These are phyloP conservation scores for Platysternon megacephalum DNA, from an alignment of 2,113 vertebrate species.

Conservation along the genomic window DNA sequence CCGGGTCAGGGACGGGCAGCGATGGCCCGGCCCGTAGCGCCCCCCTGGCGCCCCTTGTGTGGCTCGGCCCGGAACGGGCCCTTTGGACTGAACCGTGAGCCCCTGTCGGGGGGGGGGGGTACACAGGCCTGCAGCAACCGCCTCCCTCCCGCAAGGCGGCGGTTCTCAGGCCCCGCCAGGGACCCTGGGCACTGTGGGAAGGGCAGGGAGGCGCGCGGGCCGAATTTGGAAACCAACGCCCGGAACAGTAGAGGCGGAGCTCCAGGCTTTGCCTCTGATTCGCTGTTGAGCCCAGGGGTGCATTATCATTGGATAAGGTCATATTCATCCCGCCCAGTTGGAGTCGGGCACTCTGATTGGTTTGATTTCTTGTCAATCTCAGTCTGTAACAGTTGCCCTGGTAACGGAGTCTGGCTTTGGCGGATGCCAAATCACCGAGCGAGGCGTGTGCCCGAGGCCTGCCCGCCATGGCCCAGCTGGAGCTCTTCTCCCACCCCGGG, in stretches of 20 bases:
- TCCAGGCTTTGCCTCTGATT: not conserved
- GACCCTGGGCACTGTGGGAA: not conserved
- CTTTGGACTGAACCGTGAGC: too few species aligned
- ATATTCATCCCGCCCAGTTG: fast-evolving
- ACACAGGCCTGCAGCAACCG: fast-evolving
- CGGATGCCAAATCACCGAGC: fast-evolving
- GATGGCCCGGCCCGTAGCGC: too few species aligned
- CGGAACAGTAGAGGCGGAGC: not conserved
- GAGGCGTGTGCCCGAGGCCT: fast-evolving
- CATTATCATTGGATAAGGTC: not conserved
- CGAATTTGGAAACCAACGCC: too few species aligned
- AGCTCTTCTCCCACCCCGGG: constrained; percentile 87
- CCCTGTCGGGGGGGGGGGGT: not conserved
- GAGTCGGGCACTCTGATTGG: constrained; percentile 20
- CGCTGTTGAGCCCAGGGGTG: fast-evolving
- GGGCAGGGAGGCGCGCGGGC: too few species aligned
- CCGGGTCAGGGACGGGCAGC: too few species aligned
- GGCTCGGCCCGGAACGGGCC: too few species aligned
- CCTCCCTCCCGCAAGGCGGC: too few species aligned
- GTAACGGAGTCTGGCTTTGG: not conserved
- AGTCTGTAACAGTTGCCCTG: not conserved
- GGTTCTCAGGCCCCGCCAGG: not conserved
- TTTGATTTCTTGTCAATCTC: not conserved
- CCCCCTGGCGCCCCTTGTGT: too few species aligned
- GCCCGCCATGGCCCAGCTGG: constrained; percentile 87